phyloP scores from a whole-genome alignment of 2,797 vertebrate species.

The Mustela erminea region DNA sequence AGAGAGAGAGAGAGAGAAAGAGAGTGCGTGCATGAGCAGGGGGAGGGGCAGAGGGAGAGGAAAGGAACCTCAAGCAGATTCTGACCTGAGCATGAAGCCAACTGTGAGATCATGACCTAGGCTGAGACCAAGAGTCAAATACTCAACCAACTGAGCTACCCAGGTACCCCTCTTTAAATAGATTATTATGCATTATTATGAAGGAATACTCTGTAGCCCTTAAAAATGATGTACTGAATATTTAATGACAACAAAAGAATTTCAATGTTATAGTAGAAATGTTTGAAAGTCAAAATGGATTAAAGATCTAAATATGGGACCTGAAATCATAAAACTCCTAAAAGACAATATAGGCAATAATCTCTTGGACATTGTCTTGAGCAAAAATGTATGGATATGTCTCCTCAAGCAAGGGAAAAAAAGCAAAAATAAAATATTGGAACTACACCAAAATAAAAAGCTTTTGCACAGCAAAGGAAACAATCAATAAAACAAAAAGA shows the following conservation, averaged over 20 bases:
- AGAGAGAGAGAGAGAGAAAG: too few relatives aligned
- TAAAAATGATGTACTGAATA: neutral
- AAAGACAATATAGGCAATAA: neutral
- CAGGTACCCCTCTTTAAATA: neutral
- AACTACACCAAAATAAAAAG: neutral
- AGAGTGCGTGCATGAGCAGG: fast-evolving
- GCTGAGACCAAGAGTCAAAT: neutral
- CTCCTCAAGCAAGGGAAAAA: neutral
- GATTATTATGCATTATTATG: neutral
- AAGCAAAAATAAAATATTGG: neutral
- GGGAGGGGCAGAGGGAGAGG: neutral
- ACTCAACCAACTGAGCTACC: neutral
- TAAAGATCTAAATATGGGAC: neutral
- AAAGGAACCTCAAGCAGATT: neutral
- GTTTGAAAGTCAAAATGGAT: neutral
- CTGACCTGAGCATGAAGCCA: neutral
- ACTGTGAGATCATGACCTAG: neutral
- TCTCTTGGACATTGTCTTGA: neutral
- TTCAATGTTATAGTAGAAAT: neutral
- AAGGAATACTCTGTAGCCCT: neutral
- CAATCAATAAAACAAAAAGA: neutral
- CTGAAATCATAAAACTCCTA: neutral
- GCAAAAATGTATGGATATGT: neutral
- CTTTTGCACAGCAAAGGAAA: neutral
- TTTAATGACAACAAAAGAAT: neutral